phyloP scores from a whole-genome alignment of 2,113 vertebrate species.

The Calyptomena viridis region DNA sequence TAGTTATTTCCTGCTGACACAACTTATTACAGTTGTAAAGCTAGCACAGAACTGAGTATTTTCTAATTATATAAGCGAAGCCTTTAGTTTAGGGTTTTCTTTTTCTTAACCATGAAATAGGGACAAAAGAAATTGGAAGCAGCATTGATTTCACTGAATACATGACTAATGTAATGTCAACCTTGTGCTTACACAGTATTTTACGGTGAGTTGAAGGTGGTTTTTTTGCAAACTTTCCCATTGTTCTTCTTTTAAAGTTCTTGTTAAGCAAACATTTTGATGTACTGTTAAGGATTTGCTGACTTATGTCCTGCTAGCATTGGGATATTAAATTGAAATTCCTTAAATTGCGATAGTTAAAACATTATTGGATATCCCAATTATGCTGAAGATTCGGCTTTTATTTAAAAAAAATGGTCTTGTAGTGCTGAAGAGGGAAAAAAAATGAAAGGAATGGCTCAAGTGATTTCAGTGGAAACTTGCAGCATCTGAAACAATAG shows the following conservation, averaged over 20 bases:
- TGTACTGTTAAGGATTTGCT: neutral
- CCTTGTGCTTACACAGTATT: neutral
- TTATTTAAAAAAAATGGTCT: neutral
- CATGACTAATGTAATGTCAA: neutral
- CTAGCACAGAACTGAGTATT: neutral
- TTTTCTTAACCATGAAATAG: neutral
- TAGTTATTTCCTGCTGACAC: neutral
- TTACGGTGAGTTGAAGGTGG: neutral
- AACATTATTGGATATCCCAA: neutral
- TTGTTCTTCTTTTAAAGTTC: slow-evolving; percentile 6
- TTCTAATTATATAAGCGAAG: neutral
- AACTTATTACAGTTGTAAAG: neutral
- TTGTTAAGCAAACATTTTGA: neutral
- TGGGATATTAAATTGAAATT: neutral
- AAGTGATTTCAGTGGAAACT: neutral
- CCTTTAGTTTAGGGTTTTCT: neutral
- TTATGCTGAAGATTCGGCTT: neutral
- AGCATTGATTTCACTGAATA: neutral
- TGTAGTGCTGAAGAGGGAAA: neutral
- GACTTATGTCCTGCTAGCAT: neutral
- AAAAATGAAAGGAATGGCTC: neutral
- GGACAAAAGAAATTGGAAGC: neutral
- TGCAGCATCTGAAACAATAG: slow-evolving; percentile 4
- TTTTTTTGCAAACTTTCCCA: neutral
- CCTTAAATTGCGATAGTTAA: neutral